phyloP scores from a whole-genome alignment of 2,888 invertebrate genomes.

The Xestia ashworthii region DNA sequence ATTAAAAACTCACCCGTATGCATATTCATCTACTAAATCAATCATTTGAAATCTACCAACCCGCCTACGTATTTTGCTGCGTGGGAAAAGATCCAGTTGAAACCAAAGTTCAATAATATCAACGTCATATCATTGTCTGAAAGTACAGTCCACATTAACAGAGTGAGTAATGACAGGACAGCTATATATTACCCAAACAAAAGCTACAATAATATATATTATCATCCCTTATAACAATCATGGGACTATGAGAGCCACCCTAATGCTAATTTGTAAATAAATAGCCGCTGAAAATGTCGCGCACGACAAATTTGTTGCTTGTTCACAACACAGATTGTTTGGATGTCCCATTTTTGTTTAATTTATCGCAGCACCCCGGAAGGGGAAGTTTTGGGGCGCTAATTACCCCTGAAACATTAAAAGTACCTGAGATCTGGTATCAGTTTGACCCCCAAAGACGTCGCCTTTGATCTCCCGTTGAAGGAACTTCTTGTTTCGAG shows the following conservation, averaged over 20 bases:
- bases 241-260: slow-evolving; percentile 35
- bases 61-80: neutral
- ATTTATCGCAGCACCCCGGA: slow-evolving; percentile 69
- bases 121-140: neutral
- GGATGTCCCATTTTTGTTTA: slow-evolving; percentile 77
- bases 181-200: slow-evolving; percentile 31
- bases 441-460: slow-evolving; percentile 54
- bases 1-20: neutral
- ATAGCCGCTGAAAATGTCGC: slow-evolving; percentile 63
- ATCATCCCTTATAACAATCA: slow-evolving; percentile 30
- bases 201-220: slow-evolving; percentile 21
- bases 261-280: slow-evolving; percentile 63
- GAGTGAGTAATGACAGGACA: slow-evolving; percentile 3
- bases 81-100: neutral
- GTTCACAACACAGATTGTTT: slow-evolving; percentile 75
- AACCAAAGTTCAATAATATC: neutral
- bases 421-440: slow-evolving; percentile 65
- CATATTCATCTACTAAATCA: neutral
- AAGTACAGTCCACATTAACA: neutral
- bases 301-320: slow-evolving; percentile 72
- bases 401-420: slow-evolving; percentile 63
- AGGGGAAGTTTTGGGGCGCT: slow-evolving; percentile 59
- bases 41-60: too few species aligned
- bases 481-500: slow-evolving; percentile 41
- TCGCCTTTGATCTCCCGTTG: slow-evolving; percentile 52